phyloP scores from a whole-genome alignment of 2,113 vertebrate genomes.

The Microcebus jonahi region DNA sequence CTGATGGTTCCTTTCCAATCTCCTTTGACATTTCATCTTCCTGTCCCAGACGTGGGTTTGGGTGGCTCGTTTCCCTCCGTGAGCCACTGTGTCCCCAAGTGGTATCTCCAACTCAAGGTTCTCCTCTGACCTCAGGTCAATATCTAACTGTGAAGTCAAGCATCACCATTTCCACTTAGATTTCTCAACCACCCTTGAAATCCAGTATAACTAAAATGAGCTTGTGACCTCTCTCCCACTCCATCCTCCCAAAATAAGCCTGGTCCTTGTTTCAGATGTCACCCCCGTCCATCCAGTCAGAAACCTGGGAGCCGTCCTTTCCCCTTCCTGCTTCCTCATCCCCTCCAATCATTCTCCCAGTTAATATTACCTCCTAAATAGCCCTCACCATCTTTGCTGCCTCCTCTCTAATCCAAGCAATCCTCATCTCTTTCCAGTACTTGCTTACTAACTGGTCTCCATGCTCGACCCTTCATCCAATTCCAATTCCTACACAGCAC shows the following conservation, averaged over 20 bases:
- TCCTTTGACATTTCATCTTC: background rate
- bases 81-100: background rate
- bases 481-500: background rate
- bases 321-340: background rate
- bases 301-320: background rate
- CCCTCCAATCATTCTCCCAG: background rate
- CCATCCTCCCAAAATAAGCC: background rate
- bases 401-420: background rate
- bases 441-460: background rate
- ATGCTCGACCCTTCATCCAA: background rate
- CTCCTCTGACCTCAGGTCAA: background rate
- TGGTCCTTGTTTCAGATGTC: background rate
- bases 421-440: background rate
- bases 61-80: background rate
- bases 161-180: background rate
- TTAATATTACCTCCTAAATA: background rate
- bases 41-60: background rate
- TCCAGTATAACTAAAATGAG: background rate
- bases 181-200: background rate
- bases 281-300: background rate
- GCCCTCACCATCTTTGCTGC: background rate
- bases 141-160: background rate
- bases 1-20: background rate
- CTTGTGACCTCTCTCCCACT: background rate
- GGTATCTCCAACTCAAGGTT: background rate